Percentiles rank a stretch among this genome's conserved stretches.
phyloP scores from a whole-genome alignment of 2,113 vertebrate species.

The Silurus asotus region DNA sequence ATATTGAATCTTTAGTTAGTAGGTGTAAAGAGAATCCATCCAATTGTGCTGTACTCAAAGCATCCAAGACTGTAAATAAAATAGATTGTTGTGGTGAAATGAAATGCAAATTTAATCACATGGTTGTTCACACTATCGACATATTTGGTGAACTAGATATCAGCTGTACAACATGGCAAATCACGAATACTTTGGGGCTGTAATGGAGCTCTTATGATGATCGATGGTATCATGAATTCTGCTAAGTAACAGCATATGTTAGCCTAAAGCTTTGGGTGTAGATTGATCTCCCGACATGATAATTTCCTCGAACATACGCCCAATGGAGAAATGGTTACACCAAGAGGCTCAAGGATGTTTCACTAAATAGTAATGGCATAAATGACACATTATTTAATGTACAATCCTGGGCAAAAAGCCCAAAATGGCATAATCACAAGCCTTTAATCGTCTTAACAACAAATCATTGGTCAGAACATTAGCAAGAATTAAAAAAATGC shows the following conservation, averaged over 20 bases:
- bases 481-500: no score
- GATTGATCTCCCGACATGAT: background rate
- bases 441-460: no score
- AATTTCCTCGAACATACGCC: background rate
- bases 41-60: background rate
- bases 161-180: background rate
- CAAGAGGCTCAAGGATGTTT: background rate
- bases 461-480: no score
- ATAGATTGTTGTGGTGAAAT: background rate
- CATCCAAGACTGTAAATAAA: background rate
- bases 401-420: background rate
- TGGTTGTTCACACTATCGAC: no score
- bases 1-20: background rate
- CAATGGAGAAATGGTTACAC: background rate
- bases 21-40: background rate
- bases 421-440: no score
- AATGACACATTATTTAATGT: background rate
- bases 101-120: background rate
- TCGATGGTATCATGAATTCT: background rate
- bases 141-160: background rate
- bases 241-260: slow-evolving; percentile 4
- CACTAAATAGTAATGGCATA: background rate
- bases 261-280: background rate
- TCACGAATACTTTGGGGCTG: background rate
- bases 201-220: slow-evolving; percentile 3